Evolutionary conservation across 2,888 invertebrate species (phyloP), one percentile per base, ranked within the genome.

Genomic region (Teinopalpus imperialis): DNA sequence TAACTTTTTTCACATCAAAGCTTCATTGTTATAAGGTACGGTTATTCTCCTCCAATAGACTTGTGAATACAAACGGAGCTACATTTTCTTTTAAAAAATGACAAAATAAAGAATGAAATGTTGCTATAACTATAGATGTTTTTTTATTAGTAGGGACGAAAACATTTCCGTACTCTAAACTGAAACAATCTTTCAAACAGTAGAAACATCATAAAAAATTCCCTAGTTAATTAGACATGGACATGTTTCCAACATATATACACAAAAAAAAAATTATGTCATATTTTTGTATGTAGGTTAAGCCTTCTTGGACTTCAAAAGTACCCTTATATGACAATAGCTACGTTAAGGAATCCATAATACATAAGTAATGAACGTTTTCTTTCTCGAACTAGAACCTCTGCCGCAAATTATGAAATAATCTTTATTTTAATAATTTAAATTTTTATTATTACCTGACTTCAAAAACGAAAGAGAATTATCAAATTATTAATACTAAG

Each of bases 291-390:
- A 48, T 39, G 16, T 41, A 37, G 42, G 52, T 46, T 32, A 37
- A 43, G 35, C 31, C 49, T 57, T 47, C 61, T 59, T 51, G 49
- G 48, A 42, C 37, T 37, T 48, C 52, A 42, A 29, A 20, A 44
- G 45, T 35, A 37, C 61, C 61, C 59, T 63, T 62, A 48, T 56
- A 56, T 57, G 61, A 59, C 63, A 66, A 63, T n/a, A n/a, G n/a
- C n/a, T 49, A 62, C 59, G 61, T 63, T 63, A 40, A 35, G 29
- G 32, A 35, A 45, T 45, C 27, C 45, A 40, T 40, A 34, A 35
- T 35, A 45, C 23, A 21, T 37, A 26, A 37, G 24, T 37, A 27
- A 45, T 39, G 26, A 6, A 44, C n/a, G 43, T 21, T 48, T 26
- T 23, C n/a, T n/a, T n/a, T n/a, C n/a, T n/a, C n/a, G n/a, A n/a